These are phyloP conservation scores for Nymphalis urticae DNA, from an alignment of 2,888 invertebrate genomes.

Conservation along the genomic window DNA sequence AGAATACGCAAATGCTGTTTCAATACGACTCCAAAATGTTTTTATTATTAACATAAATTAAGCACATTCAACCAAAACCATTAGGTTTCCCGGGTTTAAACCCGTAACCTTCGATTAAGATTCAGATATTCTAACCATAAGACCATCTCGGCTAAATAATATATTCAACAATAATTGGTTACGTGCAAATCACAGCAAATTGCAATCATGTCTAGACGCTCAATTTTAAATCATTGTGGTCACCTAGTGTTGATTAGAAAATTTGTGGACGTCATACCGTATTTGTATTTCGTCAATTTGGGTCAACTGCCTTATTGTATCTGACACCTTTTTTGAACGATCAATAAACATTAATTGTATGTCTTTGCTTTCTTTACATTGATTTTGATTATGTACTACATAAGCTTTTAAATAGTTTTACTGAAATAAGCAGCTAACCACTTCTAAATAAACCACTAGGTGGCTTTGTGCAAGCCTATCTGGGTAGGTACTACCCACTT, in stretches of 20 bases:
- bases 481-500: no score
- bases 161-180: slow-evolving; percentile 43
- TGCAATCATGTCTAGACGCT: slow-evolving; percentile 65
- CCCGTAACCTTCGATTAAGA: no score
- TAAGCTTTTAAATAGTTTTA: not conserved
- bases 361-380: not conserved
- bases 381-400: not conserved
- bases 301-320: slow-evolving; percentile 50
- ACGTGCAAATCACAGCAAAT: slow-evolving; percentile 59
- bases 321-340: slow-evolving; percentile 39
- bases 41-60: no score
- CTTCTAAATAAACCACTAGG: no score
- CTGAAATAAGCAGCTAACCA: no score
- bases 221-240: slow-evolving; percentile 61
- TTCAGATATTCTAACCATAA: no score
- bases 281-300: slow-evolving; percentile 52
- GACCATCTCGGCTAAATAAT: slow-evolving; percentile 6
- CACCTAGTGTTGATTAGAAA: slow-evolving; percentile 60
- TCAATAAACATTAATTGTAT: slow-evolving; percentile 5
- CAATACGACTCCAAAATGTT: no score
- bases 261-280: slow-evolving; percentile 44
- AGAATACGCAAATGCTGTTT: no score
- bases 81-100: no score
- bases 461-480: no score
- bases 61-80: no score